A percentile compares a stretch with the other conserved stretches of the same genome.
phyloP scores from a whole-genome alignment of 2,113 vertebrate genomes.

The Girardinichthys multiradiatus region DNA sequence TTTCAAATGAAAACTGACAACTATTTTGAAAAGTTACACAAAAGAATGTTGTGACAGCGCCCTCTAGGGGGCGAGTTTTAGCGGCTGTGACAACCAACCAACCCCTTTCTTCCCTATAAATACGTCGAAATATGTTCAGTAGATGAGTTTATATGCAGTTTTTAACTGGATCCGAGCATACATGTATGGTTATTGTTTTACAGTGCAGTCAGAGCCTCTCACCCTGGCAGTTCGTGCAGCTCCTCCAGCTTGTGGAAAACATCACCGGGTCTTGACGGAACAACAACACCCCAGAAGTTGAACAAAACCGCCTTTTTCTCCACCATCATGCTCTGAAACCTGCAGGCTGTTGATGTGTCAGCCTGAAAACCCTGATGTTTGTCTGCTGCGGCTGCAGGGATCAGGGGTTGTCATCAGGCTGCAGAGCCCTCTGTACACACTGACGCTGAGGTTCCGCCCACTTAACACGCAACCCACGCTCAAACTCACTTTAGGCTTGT shows the following conservation, averaged over 20 bases:
- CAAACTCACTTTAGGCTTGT: not conserved
- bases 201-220: not conserved
- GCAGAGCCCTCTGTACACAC: not conserved
- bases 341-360: too few species aligned
- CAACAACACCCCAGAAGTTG: constrained; percentile 55
- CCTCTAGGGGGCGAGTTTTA: too few species aligned
- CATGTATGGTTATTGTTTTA: not conserved
- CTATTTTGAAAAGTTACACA: too few species aligned
- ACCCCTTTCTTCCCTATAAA: too few species aligned
- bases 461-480: not conserved
- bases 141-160: not conserved
- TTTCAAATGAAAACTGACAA: too few species aligned
- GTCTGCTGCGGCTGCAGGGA: not conserved
- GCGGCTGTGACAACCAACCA: too few species aligned
- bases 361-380: not conserved
- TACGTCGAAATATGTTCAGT: not conserved
- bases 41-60: too few species aligned
- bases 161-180: not conserved
- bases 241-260: constrained; percentile 43
- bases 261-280: not conserved
- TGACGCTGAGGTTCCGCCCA: not conserved
- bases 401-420: too few species aligned
- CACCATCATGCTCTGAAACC: constrained; percentile 20
- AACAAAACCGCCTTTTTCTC: constrained; percentile 49
- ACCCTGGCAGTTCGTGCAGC: constrained; percentile 45